Evolutionary conservation across 2,797 vertebrate species (phyloP).

Genomic region (Tolypeutes matacus): DNA sequence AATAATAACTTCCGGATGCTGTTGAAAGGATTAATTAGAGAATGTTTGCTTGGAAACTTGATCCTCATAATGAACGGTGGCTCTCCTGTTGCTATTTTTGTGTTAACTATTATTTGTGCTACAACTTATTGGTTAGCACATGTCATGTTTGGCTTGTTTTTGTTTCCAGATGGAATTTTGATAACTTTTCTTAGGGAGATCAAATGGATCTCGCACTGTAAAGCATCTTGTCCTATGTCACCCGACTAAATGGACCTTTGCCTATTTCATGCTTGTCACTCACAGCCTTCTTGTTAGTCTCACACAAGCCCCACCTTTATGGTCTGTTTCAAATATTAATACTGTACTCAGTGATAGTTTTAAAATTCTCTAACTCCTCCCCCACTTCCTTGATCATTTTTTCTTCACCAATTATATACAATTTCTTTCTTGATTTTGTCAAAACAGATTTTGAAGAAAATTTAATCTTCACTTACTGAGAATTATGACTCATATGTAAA

Average conservation of each 20-base stretch:
- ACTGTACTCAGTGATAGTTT: not conserved
- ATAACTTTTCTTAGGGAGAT: slow-evolving; percentile 11
- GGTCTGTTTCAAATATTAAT: not conserved
- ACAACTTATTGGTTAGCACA: slow-evolving; percentile 43
- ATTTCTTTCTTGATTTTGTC: not conserved
- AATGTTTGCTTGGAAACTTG: slow-evolving; percentile 62
- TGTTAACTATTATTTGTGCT: slow-evolving; percentile 57
- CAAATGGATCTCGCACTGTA: slow-evolving; percentile 2
- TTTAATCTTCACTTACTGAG: not conserved
- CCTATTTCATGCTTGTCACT: not conserved
- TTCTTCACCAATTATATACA: not conserved
- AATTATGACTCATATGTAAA: slow-evolving; percentile 27
- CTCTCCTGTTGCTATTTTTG: slow-evolving; percentile 62
- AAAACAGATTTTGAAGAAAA: slow-evolving; percentile 18
- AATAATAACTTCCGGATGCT: slow-evolving; percentile 61
- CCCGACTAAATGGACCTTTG: not conserved
- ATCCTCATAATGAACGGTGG: slow-evolving; percentile 66
- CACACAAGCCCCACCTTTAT: not conserved
- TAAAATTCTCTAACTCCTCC: slow-evolving; percentile 36
- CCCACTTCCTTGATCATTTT: not conserved
- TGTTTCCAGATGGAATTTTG: slow-evolving; percentile 40
- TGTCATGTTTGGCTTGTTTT: slow-evolving; percentile 35
- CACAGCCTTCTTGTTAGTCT: not conserved
- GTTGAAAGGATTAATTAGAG: slow-evolving; percentile 69
- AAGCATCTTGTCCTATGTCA: slow-evolving; percentile 18